Evolutionary conservation across 64 coral and sea anemone species (phyloP).

Genomic region (Dendrophyllia cribrosa): DNA sequence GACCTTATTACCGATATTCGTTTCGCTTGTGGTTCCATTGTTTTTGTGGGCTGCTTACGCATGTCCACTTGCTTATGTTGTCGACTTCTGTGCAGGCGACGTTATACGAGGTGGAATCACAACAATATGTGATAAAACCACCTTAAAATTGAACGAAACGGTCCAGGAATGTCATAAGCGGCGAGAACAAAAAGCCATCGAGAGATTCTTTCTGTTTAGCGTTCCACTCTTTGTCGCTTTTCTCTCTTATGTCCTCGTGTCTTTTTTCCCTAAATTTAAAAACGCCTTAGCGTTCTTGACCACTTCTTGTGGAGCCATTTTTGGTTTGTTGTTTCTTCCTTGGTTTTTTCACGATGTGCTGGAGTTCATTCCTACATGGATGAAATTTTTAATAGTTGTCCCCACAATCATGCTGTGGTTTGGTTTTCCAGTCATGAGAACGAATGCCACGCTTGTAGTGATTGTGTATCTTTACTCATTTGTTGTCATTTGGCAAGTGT

Average conservation of each 20-base stretch:
- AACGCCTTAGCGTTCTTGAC: neutral
- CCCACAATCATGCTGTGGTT: constrained; percentile 65
- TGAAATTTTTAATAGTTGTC: constrained; percentile 56
- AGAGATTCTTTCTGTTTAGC: neutral
- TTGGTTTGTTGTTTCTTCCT: constrained; percentile 9
- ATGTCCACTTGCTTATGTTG: constrained; percentile 59
- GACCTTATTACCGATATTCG: neutral
- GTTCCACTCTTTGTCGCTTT: neutral
- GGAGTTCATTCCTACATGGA: neutral
- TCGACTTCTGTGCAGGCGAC: constrained; percentile 23
- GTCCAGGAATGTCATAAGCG: neutral
- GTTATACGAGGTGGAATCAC: neutral
- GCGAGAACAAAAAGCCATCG: neutral
- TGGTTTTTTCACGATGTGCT: constrained; percentile 11
- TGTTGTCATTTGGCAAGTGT: constrained; percentile 73
- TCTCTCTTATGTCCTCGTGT: neutral
- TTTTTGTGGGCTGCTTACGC: constrained; percentile 43
- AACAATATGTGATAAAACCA: neutral
- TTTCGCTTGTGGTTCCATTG: neutral
- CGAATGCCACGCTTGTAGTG: constrained; percentile 41
- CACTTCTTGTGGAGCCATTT: neutral
- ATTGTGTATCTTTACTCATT: constrained; percentile 79
- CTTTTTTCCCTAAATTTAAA: neutral
- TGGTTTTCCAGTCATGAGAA: constrained; percentile 60
- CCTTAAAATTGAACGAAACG: neutral